phyloP scores from a whole-genome alignment of 2,888 invertebrate genomes.

The Machimus rusticus region DNA sequence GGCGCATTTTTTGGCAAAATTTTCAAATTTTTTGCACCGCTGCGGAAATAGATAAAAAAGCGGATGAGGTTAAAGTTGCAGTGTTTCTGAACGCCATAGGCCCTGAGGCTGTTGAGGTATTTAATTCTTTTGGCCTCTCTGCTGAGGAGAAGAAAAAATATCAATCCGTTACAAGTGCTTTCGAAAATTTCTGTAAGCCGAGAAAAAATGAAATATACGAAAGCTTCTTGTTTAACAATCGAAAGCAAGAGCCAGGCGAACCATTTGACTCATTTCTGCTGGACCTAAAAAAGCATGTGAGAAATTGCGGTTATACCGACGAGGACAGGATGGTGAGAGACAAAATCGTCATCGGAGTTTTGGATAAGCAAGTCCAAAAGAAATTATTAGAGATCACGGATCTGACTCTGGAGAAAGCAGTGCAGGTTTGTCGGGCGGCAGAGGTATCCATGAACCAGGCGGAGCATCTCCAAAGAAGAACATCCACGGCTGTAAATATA shows the following conservation, averaged over 20 bases:
- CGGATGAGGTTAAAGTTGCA: neutral
- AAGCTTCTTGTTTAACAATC: too few relatives aligned
- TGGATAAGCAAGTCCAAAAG: neutral
- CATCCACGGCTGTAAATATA: too few relatives aligned
- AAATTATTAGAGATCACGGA: neutral
- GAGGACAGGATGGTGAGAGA: neutral
- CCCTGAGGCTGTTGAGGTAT: neutral
- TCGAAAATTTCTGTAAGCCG: too few relatives aligned
- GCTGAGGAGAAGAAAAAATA: neutral
- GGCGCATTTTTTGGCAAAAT: too few relatives aligned
- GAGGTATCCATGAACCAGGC: too few relatives aligned
- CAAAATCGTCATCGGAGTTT: neutral
- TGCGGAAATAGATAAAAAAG: neutral
- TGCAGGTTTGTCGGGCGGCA: too few relatives aligned
- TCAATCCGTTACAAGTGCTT: neutral
- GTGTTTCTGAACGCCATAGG: neutral
- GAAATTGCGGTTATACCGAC: neutral
- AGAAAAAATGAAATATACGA: too few relatives aligned
- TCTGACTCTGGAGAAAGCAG: neutral
- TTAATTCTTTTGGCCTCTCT: neutral
- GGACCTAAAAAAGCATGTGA: neutral
- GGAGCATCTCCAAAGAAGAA: too few relatives aligned
- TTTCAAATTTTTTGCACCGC: too few relatives aligned
- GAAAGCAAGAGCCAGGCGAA: neutral
- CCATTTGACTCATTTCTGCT: neutral